Conservation (phyloP, 35 echinoderm and acorn worm genomes). For the Strongylocentrotus purpuratus region DNA sequence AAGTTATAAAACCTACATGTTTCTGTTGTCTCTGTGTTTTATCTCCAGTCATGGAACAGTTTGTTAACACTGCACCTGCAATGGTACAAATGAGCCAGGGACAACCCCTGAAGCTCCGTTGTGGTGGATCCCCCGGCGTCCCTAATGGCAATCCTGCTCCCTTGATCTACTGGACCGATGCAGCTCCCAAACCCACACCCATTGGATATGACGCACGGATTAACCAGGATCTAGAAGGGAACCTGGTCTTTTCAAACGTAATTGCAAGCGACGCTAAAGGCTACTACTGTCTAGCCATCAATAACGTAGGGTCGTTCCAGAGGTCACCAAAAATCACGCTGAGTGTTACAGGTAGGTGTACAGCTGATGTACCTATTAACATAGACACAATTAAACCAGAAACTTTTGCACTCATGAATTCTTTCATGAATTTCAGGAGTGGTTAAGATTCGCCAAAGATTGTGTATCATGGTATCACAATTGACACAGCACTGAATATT, state of each 20-base stretch:
- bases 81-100: neutral
- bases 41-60: constrained; percentile 31
- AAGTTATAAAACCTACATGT: neutral
- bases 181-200: neutral
- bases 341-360: constrained; percentile 12
- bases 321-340: constrained; percentile 35
- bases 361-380: neutral
- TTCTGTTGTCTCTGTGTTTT: neutral
- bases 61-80: neutral
- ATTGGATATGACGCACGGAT: constrained; percentile 38
- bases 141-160: constrained; percentile 1
- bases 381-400: neutral
- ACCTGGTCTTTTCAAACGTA: constrained; percentile 65
- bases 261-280: neutral
- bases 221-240: constrained; percentile 50
- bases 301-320: constrained; percentile 1
- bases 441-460: neutral
- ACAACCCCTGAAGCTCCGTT: neutral
- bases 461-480: neutral
- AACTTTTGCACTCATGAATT: neutral
- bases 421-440: too few relatives aligned
- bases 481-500: too few relatives aligned
- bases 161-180: constrained; percentile 38
- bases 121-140: neutral
- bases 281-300: constrained; percentile 57